Percentiles rank a stretch among this genome's conserved stretches.
phyloP scores from a whole-genome alignment of 2,797 vertebrate genomes.

The Neomorphus geoffroyi region DNA sequence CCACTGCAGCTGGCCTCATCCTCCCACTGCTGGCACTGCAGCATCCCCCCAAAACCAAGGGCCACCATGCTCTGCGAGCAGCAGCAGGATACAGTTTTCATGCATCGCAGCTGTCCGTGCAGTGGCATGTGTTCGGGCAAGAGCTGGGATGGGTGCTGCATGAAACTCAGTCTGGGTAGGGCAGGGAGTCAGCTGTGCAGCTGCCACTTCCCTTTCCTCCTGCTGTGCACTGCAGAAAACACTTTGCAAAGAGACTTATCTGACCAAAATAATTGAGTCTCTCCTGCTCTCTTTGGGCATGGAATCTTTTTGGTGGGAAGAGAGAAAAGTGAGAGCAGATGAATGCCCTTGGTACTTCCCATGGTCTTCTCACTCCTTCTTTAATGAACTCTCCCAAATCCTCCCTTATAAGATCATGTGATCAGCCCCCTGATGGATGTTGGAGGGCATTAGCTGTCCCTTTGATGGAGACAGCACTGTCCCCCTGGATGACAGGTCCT shows the following conservation, averaged over 20 bases:
- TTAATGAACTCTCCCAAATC: background rate
- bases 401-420: background rate
- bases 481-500: fast-evolving
- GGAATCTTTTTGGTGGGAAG: background rate
- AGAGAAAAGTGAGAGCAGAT: background rate
- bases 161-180: fast-evolving
- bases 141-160: fast-evolving
- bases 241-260: background rate
- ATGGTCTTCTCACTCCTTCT: background rate
- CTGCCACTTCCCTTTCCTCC: background rate
- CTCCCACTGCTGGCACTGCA: background rate
- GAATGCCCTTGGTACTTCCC: background rate
- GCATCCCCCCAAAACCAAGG: fast-evolving
- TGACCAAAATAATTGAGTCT: background rate
- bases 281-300: background rate
- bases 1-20: background rate
- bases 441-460: background rate
- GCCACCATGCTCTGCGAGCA: fast-evolving
- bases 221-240: fast-evolving
- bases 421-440: fast-evolving
- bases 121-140: fast-evolving
- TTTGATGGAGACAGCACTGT: background rate
- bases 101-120: fast-evolving
- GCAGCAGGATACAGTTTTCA: fast-evolving
- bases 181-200: background rate